These are phyloP conservation scores for Torymus texanus DNA, from an alignment of 2,888 invertebrate species.

Conservation along the genomic window DNA sequence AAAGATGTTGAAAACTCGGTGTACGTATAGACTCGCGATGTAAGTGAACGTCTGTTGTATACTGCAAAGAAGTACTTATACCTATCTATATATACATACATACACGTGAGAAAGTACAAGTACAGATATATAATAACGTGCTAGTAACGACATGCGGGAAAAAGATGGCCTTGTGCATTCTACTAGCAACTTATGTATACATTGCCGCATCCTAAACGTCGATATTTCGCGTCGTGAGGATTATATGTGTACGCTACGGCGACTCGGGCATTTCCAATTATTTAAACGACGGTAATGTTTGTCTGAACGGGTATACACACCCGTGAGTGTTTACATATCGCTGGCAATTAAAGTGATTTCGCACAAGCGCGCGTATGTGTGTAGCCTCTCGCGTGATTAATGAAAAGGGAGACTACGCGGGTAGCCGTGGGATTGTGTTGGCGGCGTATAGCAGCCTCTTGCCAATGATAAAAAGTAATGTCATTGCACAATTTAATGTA, in stretches of 20 bases:
- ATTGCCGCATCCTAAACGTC: slow-evolving; percentile 35
- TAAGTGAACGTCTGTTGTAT: not conserved
- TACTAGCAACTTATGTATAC: not conserved
- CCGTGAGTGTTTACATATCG: not conserved
- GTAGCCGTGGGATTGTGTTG: not conserved
- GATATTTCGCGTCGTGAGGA: not conserved
- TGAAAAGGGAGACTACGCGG: not conserved
- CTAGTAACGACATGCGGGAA: not conserved
- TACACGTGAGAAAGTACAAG: slow-evolving; percentile 1
- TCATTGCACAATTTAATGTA: slow-evolving; percentile 25
- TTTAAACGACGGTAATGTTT: not conserved
- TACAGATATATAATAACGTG: not conserved
- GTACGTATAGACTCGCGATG: not conserved
- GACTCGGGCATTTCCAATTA: slow-evolving; percentile 8
- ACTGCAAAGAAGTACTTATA: not conserved
- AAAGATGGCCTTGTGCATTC: slow-evolving; percentile 31
- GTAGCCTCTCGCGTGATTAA: slow-evolving; percentile 14
- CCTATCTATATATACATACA: too few species aligned
- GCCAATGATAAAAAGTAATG: slow-evolving; percentile 34
- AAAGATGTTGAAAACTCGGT: slow-evolving; percentile 5
- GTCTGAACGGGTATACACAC: too few species aligned
- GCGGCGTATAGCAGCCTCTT: not conserved
- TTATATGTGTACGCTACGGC: too few species aligned
- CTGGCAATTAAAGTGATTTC: slow-evolving; percentile 24
- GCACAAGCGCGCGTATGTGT: not conserved